These are phyloP conservation scores for Notolepis coatsorum DNA, from an alignment of 2,797 vertebrate species.

Conservation along the genomic window DNA sequence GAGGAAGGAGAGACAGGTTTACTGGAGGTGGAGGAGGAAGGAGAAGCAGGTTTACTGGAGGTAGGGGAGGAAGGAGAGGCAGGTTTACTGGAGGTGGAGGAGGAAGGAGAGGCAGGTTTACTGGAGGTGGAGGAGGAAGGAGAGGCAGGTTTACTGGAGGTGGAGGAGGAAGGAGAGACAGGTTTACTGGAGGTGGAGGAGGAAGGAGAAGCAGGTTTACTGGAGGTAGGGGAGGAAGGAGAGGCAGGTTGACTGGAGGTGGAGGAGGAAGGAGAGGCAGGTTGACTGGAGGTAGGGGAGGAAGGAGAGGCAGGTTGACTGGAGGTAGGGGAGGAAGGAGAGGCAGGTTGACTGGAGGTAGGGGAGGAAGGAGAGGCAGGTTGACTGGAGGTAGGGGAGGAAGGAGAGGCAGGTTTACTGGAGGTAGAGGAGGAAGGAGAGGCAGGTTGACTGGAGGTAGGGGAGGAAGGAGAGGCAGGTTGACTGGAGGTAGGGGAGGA, in stretches of 20 bases:
- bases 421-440: conserved; percentile 58
- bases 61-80: not conserved
- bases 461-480: no score
- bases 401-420: no score
- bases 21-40: no score
- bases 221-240: conserved; percentile 25
- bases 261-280: not conserved
- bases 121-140: no score
- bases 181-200: no score
- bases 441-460: no score
- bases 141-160: no score
- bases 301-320: no score
- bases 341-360: no score
- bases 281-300: no score
- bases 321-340: conserved; percentile 43
- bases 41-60: conserved; percentile 58
- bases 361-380: no score
- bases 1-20: conserved; percentile 51
- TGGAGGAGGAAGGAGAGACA: conserved; percentile 52
- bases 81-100: no score
- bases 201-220: conserved; percentile 58
- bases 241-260: not conserved
- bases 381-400: conserved; percentile 38
- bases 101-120: conserved; percentile 84
- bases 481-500: conserved; percentile 52